Percentiles rank a stretch among this genome's conserved stretches.
phyloP scores from a whole-genome alignment of 2,113 vertebrate genomes.

The Esox niger region DNA sequence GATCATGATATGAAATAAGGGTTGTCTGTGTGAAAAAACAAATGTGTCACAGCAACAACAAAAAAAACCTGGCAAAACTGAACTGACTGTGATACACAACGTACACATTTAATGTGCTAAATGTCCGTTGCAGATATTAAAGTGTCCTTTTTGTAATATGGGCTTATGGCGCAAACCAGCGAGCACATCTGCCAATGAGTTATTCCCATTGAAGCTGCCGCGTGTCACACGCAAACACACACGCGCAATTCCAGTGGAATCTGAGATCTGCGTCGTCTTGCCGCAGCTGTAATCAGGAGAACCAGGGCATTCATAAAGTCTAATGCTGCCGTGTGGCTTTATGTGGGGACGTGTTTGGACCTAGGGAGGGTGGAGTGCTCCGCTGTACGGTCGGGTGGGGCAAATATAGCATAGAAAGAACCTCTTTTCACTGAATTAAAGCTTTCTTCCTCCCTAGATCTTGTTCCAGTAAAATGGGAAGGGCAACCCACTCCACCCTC shows the following conservation, averaged over 20 bases:
- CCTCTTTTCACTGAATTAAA: conserved; percentile 68
- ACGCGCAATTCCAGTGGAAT: conserved; percentile 25
- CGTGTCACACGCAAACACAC: background rate
- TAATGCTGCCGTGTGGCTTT: conserved; percentile 51
- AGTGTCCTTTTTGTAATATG: too few relatives aligned
- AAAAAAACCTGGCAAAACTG: too few relatives aligned
- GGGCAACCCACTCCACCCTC: conserved; percentile 57
- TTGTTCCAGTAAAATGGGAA: conserved; percentile 46
- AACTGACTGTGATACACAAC: too few relatives aligned
- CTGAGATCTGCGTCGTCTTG: conserved; percentile 9
- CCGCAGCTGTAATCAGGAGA: conserved; percentile 38
- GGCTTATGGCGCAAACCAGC: too few relatives aligned
- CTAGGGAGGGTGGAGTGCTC: conserved; percentile 64
- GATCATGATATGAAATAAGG: too few relatives aligned
- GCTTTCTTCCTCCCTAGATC: conserved; percentile 37
- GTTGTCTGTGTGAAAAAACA: too few relatives aligned
- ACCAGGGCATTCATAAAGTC: conserved; percentile 51
- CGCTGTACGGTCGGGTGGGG: conserved; percentile 52
- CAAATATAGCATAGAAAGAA: conserved; percentile 68
- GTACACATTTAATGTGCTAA: too few relatives aligned
- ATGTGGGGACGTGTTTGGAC: conserved; percentile 53
- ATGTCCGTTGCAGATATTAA: too few relatives aligned
- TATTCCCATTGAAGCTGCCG: too few relatives aligned
- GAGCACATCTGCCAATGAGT: too few relatives aligned
- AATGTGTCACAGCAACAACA: too few relatives aligned